A percentile compares a stretch with the other conserved stretches of the same genome.
These are phyloP conservation scores for Pygoscelis antarcticus DNA, from an alignment of 2,113 vertebrate genomes.

Conservation along the genomic window DNA sequence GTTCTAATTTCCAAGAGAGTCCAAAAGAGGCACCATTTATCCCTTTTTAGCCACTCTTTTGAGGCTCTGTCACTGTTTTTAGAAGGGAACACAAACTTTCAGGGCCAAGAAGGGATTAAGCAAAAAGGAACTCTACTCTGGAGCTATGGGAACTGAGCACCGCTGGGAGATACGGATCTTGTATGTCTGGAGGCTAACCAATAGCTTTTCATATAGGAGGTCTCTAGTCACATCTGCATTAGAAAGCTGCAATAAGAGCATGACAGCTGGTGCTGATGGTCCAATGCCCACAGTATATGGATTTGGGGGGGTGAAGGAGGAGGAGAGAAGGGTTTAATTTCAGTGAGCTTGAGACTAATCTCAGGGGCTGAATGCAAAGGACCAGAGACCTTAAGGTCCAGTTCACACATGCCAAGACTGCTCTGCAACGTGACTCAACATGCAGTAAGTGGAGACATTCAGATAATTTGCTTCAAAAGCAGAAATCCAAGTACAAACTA, in stretches of 20 bases:
- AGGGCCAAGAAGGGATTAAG: background rate
- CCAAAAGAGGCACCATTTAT: background rate
- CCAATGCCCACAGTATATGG: background rate
- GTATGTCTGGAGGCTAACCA: background rate
- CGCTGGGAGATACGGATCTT: background rate
- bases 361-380: background rate
- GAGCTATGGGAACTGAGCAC: background rate
- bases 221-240: background rate
- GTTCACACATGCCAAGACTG: background rate
- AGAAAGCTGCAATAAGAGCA: background rate
- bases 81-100: background rate
- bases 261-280: background rate
- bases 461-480: background rate
- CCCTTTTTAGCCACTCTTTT: background rate
- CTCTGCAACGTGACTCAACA: accelerated
- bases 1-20: background rate
- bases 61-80: background rate
- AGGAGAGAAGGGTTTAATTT: background rate
- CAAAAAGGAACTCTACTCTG: background rate
- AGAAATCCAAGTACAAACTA: background rate
- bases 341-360: background rate
- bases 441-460: background rate
- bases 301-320: background rate
- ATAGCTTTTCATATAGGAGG: background rate
- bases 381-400: background rate